phyloP scores from a whole-genome alignment of 2,113 vertebrate genomes.

The Cromileptes altivelis region DNA sequence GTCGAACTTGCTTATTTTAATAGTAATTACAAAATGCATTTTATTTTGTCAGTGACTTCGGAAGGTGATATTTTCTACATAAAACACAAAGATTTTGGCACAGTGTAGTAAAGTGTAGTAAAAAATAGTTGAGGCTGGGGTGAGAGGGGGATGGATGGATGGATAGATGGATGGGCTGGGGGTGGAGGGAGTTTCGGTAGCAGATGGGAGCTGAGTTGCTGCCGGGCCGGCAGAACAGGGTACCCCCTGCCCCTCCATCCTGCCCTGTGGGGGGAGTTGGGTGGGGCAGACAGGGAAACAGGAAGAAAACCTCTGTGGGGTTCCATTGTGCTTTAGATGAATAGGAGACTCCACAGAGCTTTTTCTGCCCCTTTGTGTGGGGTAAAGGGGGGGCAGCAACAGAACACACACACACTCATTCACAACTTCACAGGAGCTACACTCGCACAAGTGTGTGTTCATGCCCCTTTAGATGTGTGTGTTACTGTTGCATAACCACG shows the following conservation, averaged over 20 bases:
- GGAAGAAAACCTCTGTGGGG: constrained; percentile 88
- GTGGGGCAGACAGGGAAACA: constrained; percentile 81
- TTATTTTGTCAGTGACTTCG: constrained; percentile 15
- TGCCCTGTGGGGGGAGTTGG: constrained; percentile 79
- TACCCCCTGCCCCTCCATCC: constrained; percentile 72
- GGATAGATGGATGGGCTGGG: constrained; percentile 46
- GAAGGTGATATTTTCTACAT: background rate
- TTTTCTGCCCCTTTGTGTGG: constrained; percentile 83
- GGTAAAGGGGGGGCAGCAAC: constrained; percentile 66
- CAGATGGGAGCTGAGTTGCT: constrained; percentile 83
- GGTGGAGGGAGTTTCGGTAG: constrained; percentile 69
- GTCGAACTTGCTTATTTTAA: constrained; percentile 1
- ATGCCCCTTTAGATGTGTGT: constrained; percentile 19
- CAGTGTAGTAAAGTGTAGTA: constrained; percentile 1
- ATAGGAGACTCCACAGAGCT: constrained; percentile 82
- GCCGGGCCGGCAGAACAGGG: constrained; percentile 66
- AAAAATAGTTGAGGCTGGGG: constrained; percentile 20
- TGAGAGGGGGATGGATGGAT: background rate
- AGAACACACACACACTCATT: constrained; percentile 71
- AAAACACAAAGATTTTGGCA: background rate
- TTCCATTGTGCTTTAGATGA: constrained; percentile 86
- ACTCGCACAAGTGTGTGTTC: constrained; percentile 14
- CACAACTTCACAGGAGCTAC: constrained; percentile 54
- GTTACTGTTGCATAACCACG: constrained; percentile 41
- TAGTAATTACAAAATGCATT: background rate